Evolutionary conservation across 2,113 vertebrate genomes (phyloP).

Genomic region (Natator depressus): DNA sequence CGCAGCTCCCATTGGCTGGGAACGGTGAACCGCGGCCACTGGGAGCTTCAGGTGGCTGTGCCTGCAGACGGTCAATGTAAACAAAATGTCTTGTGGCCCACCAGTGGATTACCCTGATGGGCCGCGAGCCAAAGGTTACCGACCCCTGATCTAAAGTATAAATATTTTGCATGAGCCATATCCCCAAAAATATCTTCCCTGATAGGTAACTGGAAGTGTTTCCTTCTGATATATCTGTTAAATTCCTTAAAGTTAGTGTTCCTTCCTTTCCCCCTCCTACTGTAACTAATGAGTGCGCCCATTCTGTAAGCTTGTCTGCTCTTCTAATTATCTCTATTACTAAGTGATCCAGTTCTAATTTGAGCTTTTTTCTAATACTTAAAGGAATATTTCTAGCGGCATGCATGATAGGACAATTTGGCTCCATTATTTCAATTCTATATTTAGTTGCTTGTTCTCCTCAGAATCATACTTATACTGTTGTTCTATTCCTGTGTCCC

Average conservation of each 20-base stretch:
- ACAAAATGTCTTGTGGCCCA: too few relatives aligned
- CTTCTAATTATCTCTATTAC: not conserved
- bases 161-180: too few relatives aligned
- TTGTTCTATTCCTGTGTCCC: not conserved
- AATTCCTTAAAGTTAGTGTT: not conserved
- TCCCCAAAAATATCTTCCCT: not conserved
- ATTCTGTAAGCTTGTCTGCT: too few relatives aligned
- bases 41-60: too few relatives aligned
- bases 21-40: too few relatives aligned
- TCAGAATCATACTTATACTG: not conserved
- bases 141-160: too few relatives aligned
- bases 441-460: not conserved
- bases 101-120: too few relatives aligned
- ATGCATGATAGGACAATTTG: not conserved
- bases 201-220: not conserved
- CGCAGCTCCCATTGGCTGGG: too few relatives aligned
- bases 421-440: not conserved
- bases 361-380: not conserved
- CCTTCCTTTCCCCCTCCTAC: too few relatives aligned
- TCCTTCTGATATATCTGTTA: not conserved
- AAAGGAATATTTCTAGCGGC: not conserved
- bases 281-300: not conserved
- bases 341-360: not conserved
- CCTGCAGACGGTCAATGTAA: too few relatives aligned
- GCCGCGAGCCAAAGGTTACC: too few relatives aligned